phyloP scores from a whole-genome alignment of 2,888 invertebrate species.

The Metellina segmentata region DNA sequence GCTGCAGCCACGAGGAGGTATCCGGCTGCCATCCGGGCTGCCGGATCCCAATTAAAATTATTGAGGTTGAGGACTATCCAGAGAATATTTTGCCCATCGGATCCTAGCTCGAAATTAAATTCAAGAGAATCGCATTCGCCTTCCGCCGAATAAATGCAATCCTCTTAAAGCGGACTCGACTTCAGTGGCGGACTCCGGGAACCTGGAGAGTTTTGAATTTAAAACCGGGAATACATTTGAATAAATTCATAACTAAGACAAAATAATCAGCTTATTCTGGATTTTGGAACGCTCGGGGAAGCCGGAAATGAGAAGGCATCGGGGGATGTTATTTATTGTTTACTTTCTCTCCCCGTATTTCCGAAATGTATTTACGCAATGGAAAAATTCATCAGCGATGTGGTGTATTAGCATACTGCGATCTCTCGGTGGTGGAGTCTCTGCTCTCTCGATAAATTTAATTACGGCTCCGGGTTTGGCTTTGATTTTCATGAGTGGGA shows the following conservation, averaged over 20 bases:
- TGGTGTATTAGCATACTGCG: conserved; percentile 32
- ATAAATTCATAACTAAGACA: conserved; percentile 54
- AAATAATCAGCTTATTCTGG: conserved; percentile 62
- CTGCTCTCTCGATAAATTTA: conserved; percentile 57
- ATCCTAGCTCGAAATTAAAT: background rate
- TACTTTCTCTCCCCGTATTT: conserved; percentile 11
- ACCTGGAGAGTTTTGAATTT: conserved; percentile 21
- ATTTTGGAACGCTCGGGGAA: conserved; percentile 36
- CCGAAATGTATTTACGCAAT: conserved; percentile 36
- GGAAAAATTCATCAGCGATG: conserved; percentile 57
- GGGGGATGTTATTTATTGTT: conserved; percentile 54
- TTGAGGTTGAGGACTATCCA: background rate
- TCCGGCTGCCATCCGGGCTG: background rate
- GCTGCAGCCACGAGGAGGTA: background rate
- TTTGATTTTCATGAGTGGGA: conserved; percentile 25
- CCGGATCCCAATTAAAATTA: background rate
- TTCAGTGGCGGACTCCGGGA: background rate
- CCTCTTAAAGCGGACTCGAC: conserved; percentile 15
- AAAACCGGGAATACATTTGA: conserved; percentile 55
- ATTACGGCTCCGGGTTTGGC: conserved; percentile 43
- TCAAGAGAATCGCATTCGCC: background rate
- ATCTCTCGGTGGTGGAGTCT: conserved; percentile 22
- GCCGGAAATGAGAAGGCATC: conserved; percentile 1
- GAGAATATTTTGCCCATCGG: background rate
- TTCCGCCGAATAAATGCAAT: conserved; percentile 18